Base-by-base conservation (phyloP, 2,888 invertebrate genomes). In the Prosapia bicincta region DNA sequence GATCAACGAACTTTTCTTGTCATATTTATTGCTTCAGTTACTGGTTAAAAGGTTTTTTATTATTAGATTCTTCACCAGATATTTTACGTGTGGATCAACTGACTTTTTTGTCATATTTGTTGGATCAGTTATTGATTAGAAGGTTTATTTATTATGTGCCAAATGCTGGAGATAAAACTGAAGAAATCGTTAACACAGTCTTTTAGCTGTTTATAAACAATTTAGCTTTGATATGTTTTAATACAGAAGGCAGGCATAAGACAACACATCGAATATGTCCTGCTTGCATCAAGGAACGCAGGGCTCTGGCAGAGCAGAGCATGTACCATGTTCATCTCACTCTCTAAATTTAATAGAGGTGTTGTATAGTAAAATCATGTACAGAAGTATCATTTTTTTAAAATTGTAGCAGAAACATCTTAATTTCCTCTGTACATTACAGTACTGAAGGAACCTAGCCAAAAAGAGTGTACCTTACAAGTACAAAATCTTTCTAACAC, bases 91-190 rank as follows among this genome's bases (percentile, higher is more conserved):
- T n/a, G n/a, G n/a, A n/a, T n/a, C n/a, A n/a, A n/a, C n/a, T n/a
- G n/a, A n/a, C n/a, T n/a, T n/a, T n/a, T n/a, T n/a, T n/a, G n/a
- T n/a, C n/a, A n/a, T n/a, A n/a, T n/a, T n/a, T n/a, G n/a, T n/a
- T n/a, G n/a, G n/a, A 69, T 69, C 26, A 28, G 23, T 5, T 70
- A 20, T 32, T 32, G 20, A n/a, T 70, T 32, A 32, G 32, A 70
- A 70, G 23, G 32, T 70, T 70, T 28, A 28, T 70, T 70, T 70
- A 32, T 70, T 70, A 32, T 28, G 70, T 70, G n/a, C 70, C 70
- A 69, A 69, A 69, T 69, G 26, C 26, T 23, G 69, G 69, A 69
- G 26, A 70, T 70, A 70, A 70, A 70, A 32, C 32, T 32, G n/a
- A 70, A 23, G 15, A 70, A 32, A 70, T 70, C 32, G 70, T 70